Conservation (phyloP, 2,113 vertebrate genomes). For the Hyperoodon ampullatus region DNA sequence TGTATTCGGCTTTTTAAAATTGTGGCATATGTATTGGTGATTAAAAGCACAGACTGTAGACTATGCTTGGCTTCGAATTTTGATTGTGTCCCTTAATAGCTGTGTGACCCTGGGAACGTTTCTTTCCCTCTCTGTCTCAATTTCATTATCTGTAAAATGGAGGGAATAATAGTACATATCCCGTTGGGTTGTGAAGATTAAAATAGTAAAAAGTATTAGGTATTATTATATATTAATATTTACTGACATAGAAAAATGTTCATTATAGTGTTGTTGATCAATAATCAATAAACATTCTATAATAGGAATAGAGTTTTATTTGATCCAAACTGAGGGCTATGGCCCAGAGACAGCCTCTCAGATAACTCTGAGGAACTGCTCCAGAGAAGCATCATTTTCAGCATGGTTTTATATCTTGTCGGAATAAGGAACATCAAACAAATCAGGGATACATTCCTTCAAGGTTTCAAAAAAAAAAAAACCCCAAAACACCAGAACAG, state of each 20-base stretch:
- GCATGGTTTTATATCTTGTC: no score
- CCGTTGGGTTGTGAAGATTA: background rate
- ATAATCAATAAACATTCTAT: no score
- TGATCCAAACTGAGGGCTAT: no score
- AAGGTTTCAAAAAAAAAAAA: no score
- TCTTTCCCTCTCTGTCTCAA: background rate
- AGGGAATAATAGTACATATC: background rate
- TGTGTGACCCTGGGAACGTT: background rate
- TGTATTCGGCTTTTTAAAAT: background rate
- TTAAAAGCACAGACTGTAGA: background rate
- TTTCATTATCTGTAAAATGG: background rate
- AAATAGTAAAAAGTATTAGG: background rate
- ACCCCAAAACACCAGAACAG: no score
- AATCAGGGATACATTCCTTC: no score
- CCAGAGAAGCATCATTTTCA: no score
- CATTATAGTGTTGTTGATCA: background rate
- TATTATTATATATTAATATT: conserved; percentile 9
- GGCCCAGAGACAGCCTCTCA: no score
- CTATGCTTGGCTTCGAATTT: background rate
- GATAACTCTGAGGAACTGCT: no score
- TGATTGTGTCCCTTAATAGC: background rate
- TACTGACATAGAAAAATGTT: background rate
- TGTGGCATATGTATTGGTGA: background rate
- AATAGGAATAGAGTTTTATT: no score
- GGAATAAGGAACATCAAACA: no score